Conservation (phyloP, 2,113 vertebrate species). For the Cathartes aura region DNA sequence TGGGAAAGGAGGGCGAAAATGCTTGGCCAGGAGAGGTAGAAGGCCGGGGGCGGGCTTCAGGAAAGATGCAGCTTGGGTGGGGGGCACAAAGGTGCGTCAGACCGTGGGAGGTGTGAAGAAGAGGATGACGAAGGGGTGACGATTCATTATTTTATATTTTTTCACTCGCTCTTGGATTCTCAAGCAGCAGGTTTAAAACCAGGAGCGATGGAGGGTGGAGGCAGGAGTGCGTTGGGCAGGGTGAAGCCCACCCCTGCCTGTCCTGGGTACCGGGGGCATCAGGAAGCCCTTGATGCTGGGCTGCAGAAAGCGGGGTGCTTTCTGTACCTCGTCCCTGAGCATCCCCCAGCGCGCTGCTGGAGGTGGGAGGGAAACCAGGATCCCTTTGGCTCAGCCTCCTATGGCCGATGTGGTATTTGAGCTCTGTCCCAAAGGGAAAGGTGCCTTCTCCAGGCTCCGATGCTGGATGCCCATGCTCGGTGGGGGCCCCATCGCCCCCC, state of each 20-base stretch:
- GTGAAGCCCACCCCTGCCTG: neutral
- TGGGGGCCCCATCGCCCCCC: fast-evolving
- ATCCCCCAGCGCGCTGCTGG: neutral
- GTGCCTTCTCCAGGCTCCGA: neutral
- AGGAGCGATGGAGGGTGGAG: fast-evolving
- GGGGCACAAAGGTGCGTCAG: neutral
- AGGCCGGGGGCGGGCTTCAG: neutral
- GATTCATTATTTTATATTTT: neutral
- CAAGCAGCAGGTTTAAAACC: neutral
- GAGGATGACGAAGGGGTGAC: neutral
- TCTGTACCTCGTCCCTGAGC: neutral
- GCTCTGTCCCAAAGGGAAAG: neutral
- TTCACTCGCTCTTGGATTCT: neutral
- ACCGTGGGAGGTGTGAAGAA: neutral
- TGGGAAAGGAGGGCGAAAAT: slow-evolving; percentile 1
- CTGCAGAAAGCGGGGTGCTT: neutral
- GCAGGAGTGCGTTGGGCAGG: neutral
- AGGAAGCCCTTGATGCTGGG: neutral
- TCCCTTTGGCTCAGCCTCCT: neutral
- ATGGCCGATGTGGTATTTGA: fast-evolving
- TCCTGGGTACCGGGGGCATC: fast-evolving
- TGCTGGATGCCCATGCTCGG: fast-evolving
- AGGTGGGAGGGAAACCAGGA: neutral
- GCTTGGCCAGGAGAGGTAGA: neutral
- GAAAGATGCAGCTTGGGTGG: neutral